Percentiles rank a stretch among this genome's conserved stretches.
Evolutionary conservation across 2,888 invertebrate species (phyloP).

Genomic region (Nephrotoma flavescens): DNA sequence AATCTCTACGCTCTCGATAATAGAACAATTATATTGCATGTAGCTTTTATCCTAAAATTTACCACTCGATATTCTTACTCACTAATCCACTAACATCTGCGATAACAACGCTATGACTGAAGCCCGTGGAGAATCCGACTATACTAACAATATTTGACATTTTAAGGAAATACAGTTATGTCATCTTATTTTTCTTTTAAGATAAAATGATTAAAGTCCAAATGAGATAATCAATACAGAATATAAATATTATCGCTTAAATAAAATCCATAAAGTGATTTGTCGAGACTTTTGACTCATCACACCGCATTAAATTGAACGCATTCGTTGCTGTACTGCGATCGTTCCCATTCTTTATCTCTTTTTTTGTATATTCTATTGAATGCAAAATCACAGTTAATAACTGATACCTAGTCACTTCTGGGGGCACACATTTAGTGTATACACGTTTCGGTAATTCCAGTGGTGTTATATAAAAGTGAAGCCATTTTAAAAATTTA

Average conservation of each 20-base stretch:
- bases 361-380: neutral
- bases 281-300: neutral
- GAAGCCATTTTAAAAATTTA: neutral
- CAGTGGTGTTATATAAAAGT: neutral
- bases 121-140: no score
- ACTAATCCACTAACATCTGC: no score
- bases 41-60: no score
- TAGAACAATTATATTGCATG: no score
- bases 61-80: no score
- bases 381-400: neutral
- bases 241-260: neutral
- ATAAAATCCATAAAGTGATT: neutral
- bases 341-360: neutral
- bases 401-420: neutral
- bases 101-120: no score
- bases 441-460: neutral
- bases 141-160: no score
- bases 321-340: neutral
- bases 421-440: neutral
- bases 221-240: no score
- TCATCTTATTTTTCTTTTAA: no score
- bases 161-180: no score
- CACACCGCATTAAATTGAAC: neutral
- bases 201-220: no score
- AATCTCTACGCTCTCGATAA: no score